Evolutionary conservation across 2,113 vertebrate genomes (phyloP), one percentile per base, ranked within the genome.

Genomic region (Varanus salvator): DNA sequence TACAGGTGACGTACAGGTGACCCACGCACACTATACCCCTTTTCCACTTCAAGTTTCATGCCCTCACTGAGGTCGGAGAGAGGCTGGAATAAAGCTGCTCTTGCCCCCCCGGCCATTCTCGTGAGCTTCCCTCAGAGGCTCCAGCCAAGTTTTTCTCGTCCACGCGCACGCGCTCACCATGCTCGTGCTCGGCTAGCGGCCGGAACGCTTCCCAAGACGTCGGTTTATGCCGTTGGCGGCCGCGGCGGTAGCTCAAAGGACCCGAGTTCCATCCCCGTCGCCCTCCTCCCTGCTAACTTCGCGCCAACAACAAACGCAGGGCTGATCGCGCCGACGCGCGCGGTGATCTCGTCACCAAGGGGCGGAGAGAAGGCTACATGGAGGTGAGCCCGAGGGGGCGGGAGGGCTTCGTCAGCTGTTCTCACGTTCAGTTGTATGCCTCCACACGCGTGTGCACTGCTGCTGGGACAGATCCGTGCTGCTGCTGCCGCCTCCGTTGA

Each of bases 281-380:
- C 31, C 27, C 27, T 0, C n/a, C n/a, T 3, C 25, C 29, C 84
- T 19, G 25, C 4, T 31, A 29, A 23, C 85, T 81, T 81, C 77
- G 87, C 77, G 77, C 77, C 77, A 54, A 81, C n/a, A n/a, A 25
- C 29, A 52, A 38, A 44, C 54, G 52, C 57, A 0, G 8, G 14
- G 74, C n/a, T 3, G n/a, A 19, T 44, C 7, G 52, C 75, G 50
- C 57, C 25, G 7, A 27, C 27, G 87, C 64, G 87, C 87, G 87
- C 86, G 15, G 44, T 88, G 76, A 88, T 88, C 6, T 2, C 87
- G 87, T 81, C 87, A 81, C 66, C 4, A 76, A 8, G 17, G n/a
- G 71, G 85, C 3, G 1, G 25, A n/a, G 34, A 9, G 2, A 9
- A 8, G 50, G 19, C 57, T 14, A 60, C 11, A 60, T 15, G 69